Conservation (phyloP, 2,797 vertebrate genomes). For the Sebastes glaucus region DNA sequence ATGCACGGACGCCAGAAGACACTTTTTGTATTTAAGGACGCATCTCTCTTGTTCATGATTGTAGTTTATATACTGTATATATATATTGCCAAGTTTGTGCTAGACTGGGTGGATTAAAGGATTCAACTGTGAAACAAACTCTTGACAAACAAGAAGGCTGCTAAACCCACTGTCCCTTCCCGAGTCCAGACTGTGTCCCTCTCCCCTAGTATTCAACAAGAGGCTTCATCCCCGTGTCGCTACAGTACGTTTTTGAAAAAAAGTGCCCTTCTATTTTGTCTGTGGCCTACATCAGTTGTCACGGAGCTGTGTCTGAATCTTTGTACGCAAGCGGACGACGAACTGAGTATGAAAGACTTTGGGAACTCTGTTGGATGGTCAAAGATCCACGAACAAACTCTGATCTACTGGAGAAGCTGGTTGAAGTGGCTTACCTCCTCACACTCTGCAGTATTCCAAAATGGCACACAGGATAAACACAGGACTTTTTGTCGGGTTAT, state of each 20-base stretch:
- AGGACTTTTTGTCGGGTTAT: conserved; percentile 62
- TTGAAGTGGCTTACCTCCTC: conserved; percentile 75
- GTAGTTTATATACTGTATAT: conserved; percentile 68
- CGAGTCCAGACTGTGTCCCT: conserved; percentile 38
- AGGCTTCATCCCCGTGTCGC: conserved; percentile 50
- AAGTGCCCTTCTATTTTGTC: conserved; percentile 77
- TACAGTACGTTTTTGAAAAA: conserved; percentile 41
- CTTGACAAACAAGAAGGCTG: conserved; percentile 83
- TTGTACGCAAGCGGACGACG: conserved; percentile 42
- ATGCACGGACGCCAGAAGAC: conserved; percentile 58
- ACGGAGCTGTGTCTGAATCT: conserved; percentile 54
- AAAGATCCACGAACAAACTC: conserved; percentile 75
- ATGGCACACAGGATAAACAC: conserved; percentile 75
- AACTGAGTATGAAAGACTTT: conserved; percentile 45
- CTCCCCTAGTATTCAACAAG: conserved; percentile 16
- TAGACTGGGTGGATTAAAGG: conserved; percentile 72
- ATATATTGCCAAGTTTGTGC: conserved; percentile 77
- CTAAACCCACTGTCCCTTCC: conserved; percentile 67
- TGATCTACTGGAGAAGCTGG: conserved; percentile 72
- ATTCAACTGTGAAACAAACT: conserved; percentile 88
- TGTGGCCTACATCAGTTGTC: conserved; percentile 70
- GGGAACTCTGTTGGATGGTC: conserved; percentile 56
- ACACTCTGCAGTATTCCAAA: conserved; percentile 82
- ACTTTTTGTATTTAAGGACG: conserved; percentile 76
- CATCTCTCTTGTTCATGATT: conserved; percentile 68